Base-by-base conservation (phyloP, 2,797 vertebrate genomes). In the Acanthopagrus latus region DNA sequence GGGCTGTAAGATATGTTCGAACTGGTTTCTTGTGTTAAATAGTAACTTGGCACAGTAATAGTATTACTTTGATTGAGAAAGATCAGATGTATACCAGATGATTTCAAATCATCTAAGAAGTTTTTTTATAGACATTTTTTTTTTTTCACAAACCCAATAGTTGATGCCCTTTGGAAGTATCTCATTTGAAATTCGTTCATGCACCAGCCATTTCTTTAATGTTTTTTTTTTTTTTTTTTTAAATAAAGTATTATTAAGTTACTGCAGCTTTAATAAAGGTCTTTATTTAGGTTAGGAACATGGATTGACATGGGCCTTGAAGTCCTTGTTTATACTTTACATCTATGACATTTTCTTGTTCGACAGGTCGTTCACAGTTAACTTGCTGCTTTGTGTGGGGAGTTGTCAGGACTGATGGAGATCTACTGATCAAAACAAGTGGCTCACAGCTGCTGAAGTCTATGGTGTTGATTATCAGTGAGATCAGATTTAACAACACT, bases 41-140 rank as follows among this genome's bases (percentile, higher is more conserved):
- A 69, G 44, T 76, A 27, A 68, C 41, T 50, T 66, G 33, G 38
- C 58, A 75, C 44, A 50, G 13, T 57, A 21, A 64, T 54, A 5
- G 33, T 60, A 20, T n/a, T 57, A 8, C 43, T 47, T 54, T 55
- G 50, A 2, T 67, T 55, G 27, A 13, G 7, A 64, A 50, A 48
- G 20, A 64, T 29, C 20, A 12, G 18, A 43, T 67, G 20, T 17
- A 33, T 27, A 57, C 43, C 17, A 64, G 47, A 5, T 33, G 25
- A 20, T 33, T 43, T n/a, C 14, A 57, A 23, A 43, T 41, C 43
- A 5, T 33, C 29, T 7, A 33, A n/a, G 20, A 59, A 16, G 1
- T 11, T 1, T 5, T 29, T 21, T 0, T 33, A 51, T 21, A n/a
- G 29, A 6, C 44, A 48, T n/a, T 17, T 20, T 6, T 5, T 29